Base-by-base conservation (phyloP, 2,888 invertebrate species). In the Abscondita cerata region DNA sequence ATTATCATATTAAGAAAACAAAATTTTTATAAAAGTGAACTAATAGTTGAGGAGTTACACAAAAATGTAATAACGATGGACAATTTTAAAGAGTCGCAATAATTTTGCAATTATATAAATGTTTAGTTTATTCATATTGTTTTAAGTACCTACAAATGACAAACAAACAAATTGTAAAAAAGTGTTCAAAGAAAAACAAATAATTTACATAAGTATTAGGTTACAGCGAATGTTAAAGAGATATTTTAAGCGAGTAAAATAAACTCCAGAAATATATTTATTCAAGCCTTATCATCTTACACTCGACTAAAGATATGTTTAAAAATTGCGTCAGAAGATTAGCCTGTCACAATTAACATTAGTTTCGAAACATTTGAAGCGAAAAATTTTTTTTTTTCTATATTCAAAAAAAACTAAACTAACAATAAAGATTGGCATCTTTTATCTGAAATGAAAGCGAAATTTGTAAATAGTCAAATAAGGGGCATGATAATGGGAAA, bases 371-470 rank as follows among this genome's bases (percentile, higher is more conserved):
- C 59, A 52, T 59, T 44, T 20, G 34, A 31, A 47, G 40, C 19
- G 56, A 56, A 25, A 20, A 50, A 36, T 46, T 34, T 34, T 47
- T 34, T 34, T 47, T 50, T 48, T 50, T 48, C 36, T 40, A 38
- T 25, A 56, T 40, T 40, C 40, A 52, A 52, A 52, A 58, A 41
- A 38, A 52, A 38, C 38, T 46, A 59, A 59, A 52, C 52, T 48
- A 56, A 48, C 56, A 46, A 16, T 33, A n/a, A 48, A 56, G 44
- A 11, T 44, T 59, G 47, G 46, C 25, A 59, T 59, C 59, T 59
- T 52, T 52, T 59, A 59, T 52, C 52, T 52, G 44, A 59, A 59
- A 59, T 59, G 52, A 59, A 59, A 59, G 36, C 52, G 59, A 59
- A 52, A 59, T 59, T 59, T 52, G 59, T 59, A 53, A 59, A 59